Base-by-base conservation (phyloP, 2,888 invertebrate species). In the Allolobophora icterica region DNA sequence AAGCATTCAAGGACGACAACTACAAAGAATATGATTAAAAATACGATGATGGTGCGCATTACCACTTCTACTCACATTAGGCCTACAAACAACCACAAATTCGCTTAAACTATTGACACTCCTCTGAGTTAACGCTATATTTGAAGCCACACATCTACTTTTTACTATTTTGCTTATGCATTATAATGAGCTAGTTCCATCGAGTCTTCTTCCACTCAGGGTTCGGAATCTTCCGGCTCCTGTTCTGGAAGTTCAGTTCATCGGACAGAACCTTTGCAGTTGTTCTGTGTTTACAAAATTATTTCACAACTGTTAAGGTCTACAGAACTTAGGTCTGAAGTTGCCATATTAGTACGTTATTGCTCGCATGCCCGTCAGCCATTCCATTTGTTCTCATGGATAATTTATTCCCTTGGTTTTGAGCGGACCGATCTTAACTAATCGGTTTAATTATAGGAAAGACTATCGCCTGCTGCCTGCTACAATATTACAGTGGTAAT, bases 1-100 rank as follows among this genome's bases (percentile, higher is more conserved):
- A 91, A 33, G 84, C 91, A 91, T 71, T 91, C 83, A 21, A 91
- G 34, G 84, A 87, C 87, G 35, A 38, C 87, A 24, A 87, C 87
- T 87, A 35, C 35, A 87, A 87, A 38, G n/a, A 30, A n/a, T n/a
- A 24, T 4, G 30, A 71, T 71, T n/a, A n/a, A n/a, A 5, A n/a
- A 71, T n/a, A 71, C 13, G 17, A n/a, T 71, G n/a, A 71, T n/a
- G 71, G 6, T n/a, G 17, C 6, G 17, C 30, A 71, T n/a, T n/a
- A 71, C n/a, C 71, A 71, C 21, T 4, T 2, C 13, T 11, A n/a
- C 30, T n/a, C n/a, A 52, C 24, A 71, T 71, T 71, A 71, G n/a
- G 8, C 8, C 71, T n/a, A n/a, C 30, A n/a, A n/a, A n/a, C 71
- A 71, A n/a, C 11, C 24, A 21, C 52, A 8, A 21, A 52, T 52